A percentile compares a stretch with the other conserved stretches of the same genome.
phyloP scores from a whole-genome alignment of 2,888 invertebrate species.

The Torymus texanus region DNA sequence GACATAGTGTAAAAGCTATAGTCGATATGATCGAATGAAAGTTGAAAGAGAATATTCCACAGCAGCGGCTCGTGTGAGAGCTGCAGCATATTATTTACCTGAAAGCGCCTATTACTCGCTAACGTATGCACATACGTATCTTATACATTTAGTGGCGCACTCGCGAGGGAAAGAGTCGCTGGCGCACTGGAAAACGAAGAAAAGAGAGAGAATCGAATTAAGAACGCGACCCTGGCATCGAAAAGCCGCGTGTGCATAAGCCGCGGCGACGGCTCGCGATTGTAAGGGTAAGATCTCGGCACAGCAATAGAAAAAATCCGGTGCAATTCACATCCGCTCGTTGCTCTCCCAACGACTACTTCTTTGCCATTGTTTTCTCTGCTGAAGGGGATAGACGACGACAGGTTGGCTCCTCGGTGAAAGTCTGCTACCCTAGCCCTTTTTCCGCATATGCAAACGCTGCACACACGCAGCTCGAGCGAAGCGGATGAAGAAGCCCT shows the following conservation, averaged over 20 bases:
- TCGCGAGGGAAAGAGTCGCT: background rate
- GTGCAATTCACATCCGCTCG: background rate
- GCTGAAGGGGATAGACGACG: no score
- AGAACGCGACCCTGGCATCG: conserved; percentile 56
- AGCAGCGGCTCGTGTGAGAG: background rate
- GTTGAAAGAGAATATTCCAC: no score
- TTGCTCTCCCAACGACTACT: no score
- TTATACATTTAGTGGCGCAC: background rate
- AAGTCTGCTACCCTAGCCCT: no score
- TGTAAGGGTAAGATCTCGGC: conserved; percentile 18
- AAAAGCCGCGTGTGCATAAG: conserved; percentile 37
- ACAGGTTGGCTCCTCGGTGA: no score
- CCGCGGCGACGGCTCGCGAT: background rate
- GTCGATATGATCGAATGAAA: no score
- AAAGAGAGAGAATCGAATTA: conserved; percentile 50
- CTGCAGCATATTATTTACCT: conserved; percentile 22
- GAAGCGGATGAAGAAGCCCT: no score
- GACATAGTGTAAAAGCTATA: no score
- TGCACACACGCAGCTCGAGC: no score
- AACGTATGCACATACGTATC: conserved; percentile 1
- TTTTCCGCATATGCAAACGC: no score
- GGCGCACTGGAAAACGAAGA: conserved; percentile 20
- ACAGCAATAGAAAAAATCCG: conserved; percentile 11
- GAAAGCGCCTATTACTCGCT: conserved; percentile 16
- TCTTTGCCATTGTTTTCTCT: no score